Conservation (phyloP, 1,140 invertebrate species). For the Orius insidiosus region DNA sequence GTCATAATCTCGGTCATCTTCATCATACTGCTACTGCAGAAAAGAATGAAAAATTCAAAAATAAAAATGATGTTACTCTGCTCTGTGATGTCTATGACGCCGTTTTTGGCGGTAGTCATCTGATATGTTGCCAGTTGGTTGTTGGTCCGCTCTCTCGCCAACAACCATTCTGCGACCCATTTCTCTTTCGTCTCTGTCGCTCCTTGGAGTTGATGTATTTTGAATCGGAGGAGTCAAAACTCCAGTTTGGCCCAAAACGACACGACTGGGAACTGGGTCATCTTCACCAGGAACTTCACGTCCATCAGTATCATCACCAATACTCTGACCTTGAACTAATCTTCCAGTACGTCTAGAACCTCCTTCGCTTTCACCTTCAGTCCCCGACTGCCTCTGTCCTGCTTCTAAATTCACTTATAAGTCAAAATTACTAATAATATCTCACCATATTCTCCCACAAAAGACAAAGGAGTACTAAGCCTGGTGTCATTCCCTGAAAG, state of each 20-base stretch:
- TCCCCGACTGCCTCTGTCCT: neutral
- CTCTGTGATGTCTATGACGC: constrained; percentile 12
- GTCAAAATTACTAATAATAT: neutral
- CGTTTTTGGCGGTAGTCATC: constrained; percentile 24
- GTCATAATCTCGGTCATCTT: constrained; percentile 19
- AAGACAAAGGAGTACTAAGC: constrained; percentile 9
- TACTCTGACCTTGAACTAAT: constrained; percentile 8
- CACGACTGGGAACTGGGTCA: constrained; percentile 11
- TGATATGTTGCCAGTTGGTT: neutral
- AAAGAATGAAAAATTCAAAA: no score
- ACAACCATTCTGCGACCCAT: constrained; percentile 15
- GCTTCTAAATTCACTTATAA: neutral
- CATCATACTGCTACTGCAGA: constrained; percentile 18
- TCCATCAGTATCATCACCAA: neutral
- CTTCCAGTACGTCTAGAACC: neutral
- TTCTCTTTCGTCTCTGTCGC: constrained; percentile 6
- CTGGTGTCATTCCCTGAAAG: neutral
- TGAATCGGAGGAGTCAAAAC: neutral
- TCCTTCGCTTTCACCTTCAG: neutral
- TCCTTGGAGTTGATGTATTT: neutral
- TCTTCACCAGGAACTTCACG: constrained; percentile 16
- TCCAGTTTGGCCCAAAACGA: constrained; percentile 10
- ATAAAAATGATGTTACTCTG: constrained; percentile 7
- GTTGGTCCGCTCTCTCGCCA: constrained; percentile 6
- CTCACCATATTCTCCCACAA: constrained; percentile 8